These are phyloP conservation scores for Apis cerana DNA, from an alignment of 1,140 invertebrate species.

Conservation along the genomic window DNA sequence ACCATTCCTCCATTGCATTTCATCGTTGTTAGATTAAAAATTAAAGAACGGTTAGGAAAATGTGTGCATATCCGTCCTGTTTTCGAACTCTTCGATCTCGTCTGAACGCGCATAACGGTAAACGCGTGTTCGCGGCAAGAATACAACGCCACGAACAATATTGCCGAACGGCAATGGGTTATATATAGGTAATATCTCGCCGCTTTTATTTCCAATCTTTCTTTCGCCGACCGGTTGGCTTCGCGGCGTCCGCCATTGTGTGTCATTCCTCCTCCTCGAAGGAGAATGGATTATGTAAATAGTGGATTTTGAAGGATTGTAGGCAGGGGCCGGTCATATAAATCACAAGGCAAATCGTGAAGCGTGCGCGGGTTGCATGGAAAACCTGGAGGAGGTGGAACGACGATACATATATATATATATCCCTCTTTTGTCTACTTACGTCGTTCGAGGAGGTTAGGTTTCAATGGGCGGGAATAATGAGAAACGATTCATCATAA, in stretches of 20 bases:
- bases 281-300: conserved; percentile 54
- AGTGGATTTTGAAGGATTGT: conserved; percentile 39
- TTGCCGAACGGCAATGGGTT: conserved; percentile 40
- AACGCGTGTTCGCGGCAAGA: background rate
- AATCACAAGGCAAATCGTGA: conserved; percentile 41
- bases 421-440: conserved; percentile 37
- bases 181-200: conserved; percentile 50
- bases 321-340: conserved; percentile 45
- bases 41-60: too few species aligned
- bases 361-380: conserved; percentile 30
- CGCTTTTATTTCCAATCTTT: conserved; percentile 46
- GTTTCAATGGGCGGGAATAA: conserved; percentile 38
- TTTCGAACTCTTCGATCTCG: too few species aligned
- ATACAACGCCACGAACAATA: background rate
- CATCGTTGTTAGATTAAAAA: too few species aligned
- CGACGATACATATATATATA: background rate
- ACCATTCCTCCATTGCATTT: too few species aligned
- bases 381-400: conserved; percentile 32
- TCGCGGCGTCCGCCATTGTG: conserved; percentile 35
- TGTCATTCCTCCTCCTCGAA: conserved; percentile 11
- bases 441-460: conserved; percentile 12
- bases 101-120: background rate
- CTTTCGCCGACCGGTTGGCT: conserved; percentile 22
- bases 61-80: too few species aligned
- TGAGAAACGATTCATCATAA: conserved; percentile 39